A percentile compares a stretch with the other conserved stretches of the same genome.
These are phyloP conservation scores for Ligdia adustata DNA, from an alignment of 2,888 invertebrate genomes.

Conservation along the genomic window DNA sequence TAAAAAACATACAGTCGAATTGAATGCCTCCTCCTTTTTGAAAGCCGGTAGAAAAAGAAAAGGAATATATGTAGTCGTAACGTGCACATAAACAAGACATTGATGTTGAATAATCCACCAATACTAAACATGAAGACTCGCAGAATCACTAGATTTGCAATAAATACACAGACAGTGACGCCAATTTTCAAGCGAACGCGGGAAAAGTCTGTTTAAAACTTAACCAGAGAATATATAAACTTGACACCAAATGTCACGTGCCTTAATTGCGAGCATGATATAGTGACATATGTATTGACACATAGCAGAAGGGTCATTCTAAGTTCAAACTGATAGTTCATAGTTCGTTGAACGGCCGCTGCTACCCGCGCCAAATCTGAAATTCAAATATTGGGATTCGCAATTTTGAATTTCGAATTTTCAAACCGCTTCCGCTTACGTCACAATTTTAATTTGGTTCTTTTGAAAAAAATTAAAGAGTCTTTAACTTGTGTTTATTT, in stretches of 20 bases:
- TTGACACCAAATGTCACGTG: conserved; percentile 2
- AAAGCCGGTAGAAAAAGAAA: too few relatives aligned
- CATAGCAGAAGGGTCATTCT: conserved; percentile 32
- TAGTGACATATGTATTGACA: conserved; percentile 41
- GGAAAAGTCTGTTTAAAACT: neutral
- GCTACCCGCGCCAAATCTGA: conserved; percentile 54
- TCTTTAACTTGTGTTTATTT: neutral
- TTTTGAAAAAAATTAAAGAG: neutral
- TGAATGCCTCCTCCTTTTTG: too few relatives aligned
- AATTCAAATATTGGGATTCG: conserved; percentile 46
- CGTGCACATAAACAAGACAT: too few relatives aligned
- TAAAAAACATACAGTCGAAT: too few relatives aligned
- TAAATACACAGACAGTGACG: too few relatives aligned
- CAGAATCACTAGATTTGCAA: neutral
- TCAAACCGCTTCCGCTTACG: conserved; percentile 2
- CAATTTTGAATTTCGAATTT: conserved; percentile 22
- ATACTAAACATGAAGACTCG: neutral
- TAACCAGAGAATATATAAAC: neutral
- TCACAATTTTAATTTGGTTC: conserved; percentile 10
- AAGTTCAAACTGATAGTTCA: conserved; percentile 43
- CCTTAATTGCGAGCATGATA: neutral
- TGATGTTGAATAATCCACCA: neutral
- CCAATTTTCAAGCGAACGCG: neutral
- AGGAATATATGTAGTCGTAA: too few relatives aligned
- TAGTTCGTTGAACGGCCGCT: conserved; percentile 51